A percentile compares a stretch with the other conserved stretches of the same genome.
Conservation (phyloP, 2,888 invertebrate genomes). For the Chironomus tentans region DNA sequence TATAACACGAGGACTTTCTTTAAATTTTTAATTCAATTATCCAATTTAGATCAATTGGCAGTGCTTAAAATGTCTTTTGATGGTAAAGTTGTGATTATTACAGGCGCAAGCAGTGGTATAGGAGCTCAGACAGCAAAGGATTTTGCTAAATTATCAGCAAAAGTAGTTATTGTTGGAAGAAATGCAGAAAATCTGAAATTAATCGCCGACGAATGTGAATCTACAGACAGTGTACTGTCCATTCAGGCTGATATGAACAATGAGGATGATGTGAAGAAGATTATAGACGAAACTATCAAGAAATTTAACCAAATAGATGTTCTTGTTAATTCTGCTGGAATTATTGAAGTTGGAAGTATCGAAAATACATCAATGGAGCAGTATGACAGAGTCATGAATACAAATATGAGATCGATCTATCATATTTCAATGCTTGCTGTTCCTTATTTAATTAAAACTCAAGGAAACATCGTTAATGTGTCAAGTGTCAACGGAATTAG, state of each 20-base stretch:
- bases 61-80: slow-evolving; percentile 47
- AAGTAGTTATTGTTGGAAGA: slow-evolving; percentile 56
- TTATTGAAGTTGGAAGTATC: slow-evolving; percentile 70
- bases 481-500: slow-evolving; percentile 89
- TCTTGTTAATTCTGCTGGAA: slow-evolving; percentile 70
- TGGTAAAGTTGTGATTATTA: slow-evolving; percentile 53
- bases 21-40: no score
- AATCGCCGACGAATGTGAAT: slow-evolving; percentile 50
- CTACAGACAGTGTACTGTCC: slow-evolving; percentile 29
- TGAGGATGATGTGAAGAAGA: slow-evolving; percentile 31
- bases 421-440: slow-evolving; percentile 79
- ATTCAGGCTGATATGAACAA: slow-evolving; percentile 13
- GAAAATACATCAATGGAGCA: slow-evolving; percentile 79
- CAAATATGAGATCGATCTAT: slow-evolving; percentile 76
- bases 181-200: slow-evolving; percentile 58
- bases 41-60: not conserved
- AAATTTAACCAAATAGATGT: slow-evolving; percentile 72
- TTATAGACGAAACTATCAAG: slow-evolving; percentile 61
- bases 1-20: no score
- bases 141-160: slow-evolving; percentile 56
- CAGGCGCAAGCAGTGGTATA: slow-evolving; percentile 67
- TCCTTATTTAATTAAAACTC: slow-evolving; percentile 70
- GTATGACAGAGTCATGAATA: slow-evolving; percentile 81
- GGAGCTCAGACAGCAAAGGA: slow-evolving; percentile 60
- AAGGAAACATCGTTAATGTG: slow-evolving; percentile 91